Evolutionary conservation across 2,888 invertebrate genomes (phyloP), one percentile per base, ranked within the genome.

Genomic region (Calliscelio sp.): DNA sequence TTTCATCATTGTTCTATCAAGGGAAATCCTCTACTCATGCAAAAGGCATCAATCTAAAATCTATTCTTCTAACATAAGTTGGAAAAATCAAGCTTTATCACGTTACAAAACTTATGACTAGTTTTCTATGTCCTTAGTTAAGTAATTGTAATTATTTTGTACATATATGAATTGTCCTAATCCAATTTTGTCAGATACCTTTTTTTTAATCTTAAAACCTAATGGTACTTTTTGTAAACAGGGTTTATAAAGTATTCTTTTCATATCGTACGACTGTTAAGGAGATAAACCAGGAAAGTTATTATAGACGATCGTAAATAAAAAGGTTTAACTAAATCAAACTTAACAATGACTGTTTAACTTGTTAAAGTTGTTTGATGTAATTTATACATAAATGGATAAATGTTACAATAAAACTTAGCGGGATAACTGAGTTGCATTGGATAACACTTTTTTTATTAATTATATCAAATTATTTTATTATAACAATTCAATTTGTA

Each of bases 321-420:
- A 8, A 46, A 44, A 46, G 18, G 5, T 66, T 66, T 51, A 46
- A 51, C 49, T 46, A 66, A 66, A 16, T 28, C 35, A 18, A 70
- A 53, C 55, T 70, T 70, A 14, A 55, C 8, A 41, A 55, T 22
- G 18, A 70, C 41, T 41, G 38, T 53, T 70, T 38, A 53, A 44
- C 41, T 41, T 70, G 41, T 70, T 35, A 32, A 41, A 53, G 41
- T 70, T 55, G 10, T 66, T 66, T 66, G 51, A 44, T 44, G 18
- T 44, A 46, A 46, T 16, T 46, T 46, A 46, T 18, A 46, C 18
- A 46, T 46, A 46, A 18, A 18, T 46, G 20, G 46, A 11, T 46
- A 18, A 46, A 18, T 11, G 6, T 46, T 46, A 18, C 5, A 18
- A 46, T 7, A 46, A 46, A 6, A 18, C 46, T 46, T 18, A 3